These are phyloP conservation scores for Liopterus haemorrhoidalis DNA, from an alignment of 2,888 invertebrate genomes.

Conservation along the genomic window DNA sequence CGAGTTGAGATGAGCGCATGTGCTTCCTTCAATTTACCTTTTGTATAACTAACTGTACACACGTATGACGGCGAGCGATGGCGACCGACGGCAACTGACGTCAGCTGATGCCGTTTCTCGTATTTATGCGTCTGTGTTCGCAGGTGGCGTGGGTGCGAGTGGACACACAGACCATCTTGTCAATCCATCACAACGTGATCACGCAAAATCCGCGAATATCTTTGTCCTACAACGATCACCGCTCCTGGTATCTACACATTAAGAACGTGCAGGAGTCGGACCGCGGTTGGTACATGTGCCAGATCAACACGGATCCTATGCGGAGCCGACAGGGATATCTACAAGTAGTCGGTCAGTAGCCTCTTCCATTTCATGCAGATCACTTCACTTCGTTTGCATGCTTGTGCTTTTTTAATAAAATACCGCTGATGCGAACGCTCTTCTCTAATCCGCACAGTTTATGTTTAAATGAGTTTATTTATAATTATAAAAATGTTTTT, in stretches of 20 bases:
- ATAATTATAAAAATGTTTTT: conserved; percentile 2
- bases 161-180: conserved; percentile 86
- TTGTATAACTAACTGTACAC: conserved; percentile 29
- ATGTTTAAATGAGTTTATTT: background rate
- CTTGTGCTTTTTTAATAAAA: background rate
- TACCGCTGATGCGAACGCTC: too few relatives aligned
- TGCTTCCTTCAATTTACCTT: conserved; percentile 39
- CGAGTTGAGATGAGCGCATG: conserved; percentile 40
- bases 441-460: background rate
- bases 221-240: conserved; percentile 80
- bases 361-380: too few relatives aligned
- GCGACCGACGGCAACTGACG: background rate
- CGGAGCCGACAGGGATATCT: conserved; percentile 81
- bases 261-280: conserved; percentile 82
- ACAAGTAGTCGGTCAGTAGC: conserved; percentile 79
- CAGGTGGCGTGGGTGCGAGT: conserved; percentile 92
- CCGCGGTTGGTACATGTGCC: conserved; percentile 89
- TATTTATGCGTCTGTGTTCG: background rate
- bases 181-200: conserved; percentile 87
- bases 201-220: conserved; percentile 85
- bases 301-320: conserved; percentile 93
- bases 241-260: conserved; percentile 87
- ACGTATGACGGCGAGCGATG: background rate
- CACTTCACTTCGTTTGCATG: too few relatives aligned
- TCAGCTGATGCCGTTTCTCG: conserved; percentile 1